Evolutionary conservation across 2,888 invertebrate genomes (phyloP).

Genomic region (Tetranychus truncatus): DNA sequence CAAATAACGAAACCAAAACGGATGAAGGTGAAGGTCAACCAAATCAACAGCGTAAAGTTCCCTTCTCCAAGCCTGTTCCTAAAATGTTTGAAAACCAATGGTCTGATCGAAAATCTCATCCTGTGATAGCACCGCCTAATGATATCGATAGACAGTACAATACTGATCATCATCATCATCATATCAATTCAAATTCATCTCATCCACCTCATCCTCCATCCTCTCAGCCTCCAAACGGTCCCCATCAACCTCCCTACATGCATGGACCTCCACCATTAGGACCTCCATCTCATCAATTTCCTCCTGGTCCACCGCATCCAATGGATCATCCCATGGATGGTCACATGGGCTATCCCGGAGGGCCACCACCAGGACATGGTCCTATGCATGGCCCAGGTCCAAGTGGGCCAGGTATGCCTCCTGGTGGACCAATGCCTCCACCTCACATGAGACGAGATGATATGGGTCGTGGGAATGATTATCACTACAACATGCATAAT

Average conservation of each 20-base stretch:
- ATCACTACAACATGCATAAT: neutral
- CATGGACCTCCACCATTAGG: neutral
- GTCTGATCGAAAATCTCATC: conserved; percentile 32
- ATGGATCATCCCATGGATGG: conserved; percentile 8
- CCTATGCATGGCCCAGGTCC: neutral
- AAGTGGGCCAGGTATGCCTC: neutral
- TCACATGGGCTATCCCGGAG: neutral
- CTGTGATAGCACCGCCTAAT: conserved; percentile 1
- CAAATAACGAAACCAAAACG: neutral
- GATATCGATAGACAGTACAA: neutral
- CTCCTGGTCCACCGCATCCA: neutral
- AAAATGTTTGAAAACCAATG: conserved; percentile 91
- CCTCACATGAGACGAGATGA: conserved; percentile 10
- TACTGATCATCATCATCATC: conserved; percentile 1
- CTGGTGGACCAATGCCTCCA: conserved; percentile 4
- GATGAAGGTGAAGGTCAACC: conserved; percentile 18
- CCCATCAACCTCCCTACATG: neutral
- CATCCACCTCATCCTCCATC: neutral
- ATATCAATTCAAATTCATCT: conserved; percentile 7
- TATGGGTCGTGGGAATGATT: neutral
- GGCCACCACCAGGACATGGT: neutral
- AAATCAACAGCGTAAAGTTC: conserved; percentile 41
- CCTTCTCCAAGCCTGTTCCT: conserved; percentile 88
- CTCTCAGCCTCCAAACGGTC: neutral
- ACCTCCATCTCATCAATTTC: neutral